Base-by-base conservation (phyloP, 92 coral and sea anemone genomes). In the Anthopleura xanthogrammica region DNA sequence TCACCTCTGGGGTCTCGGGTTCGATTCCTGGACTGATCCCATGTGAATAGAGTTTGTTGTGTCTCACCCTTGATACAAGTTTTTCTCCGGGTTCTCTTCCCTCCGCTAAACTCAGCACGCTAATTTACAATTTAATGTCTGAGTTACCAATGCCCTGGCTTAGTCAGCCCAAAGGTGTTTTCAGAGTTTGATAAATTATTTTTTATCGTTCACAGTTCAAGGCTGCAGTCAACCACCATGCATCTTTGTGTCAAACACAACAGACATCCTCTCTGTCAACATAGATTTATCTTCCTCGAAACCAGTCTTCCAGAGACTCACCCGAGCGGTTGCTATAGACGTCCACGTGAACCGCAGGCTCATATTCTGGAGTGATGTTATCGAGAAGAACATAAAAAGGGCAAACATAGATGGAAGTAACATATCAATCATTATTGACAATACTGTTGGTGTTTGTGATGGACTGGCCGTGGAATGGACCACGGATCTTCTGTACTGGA, bases 401-500 rank as follows among this genome's bases (percentile, higher is more conserved):
- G 76, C 88, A 1, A 60, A 77, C 40, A 48, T 82, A 41, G 71
- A 78, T 62, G 91, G 91, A 1, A 76, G 83, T 81, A 80, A 80
- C 41, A 43, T 57, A 16, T 46, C 24, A 77, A 16, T 64, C 55
- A 55, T 77, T 46, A 40, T 40, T 29, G 39, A 76, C 82, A 78
- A 72, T 43, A 22, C 29, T 16, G 82, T 89, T 52, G 98, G 98
- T 6, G 72, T 83, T 23, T 88, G 92, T 23, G 91, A 93, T 73
- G 98, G 98, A 40, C 46, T 93, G 55, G 97, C 97, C 23, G 89
- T 94, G 52, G 91, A 94, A 42, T 94, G 98, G 98, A 83, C 79
- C 16, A 76, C 89, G 66, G 81, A 90, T 23, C 90, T 87, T 50
- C 79, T 94, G 7, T 92, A 92, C 84, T 94, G 98, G 95, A 85